These are phyloP conservation scores for Scophthalmus maximus DNA, from an alignment of 2,113 vertebrate genomes.

Conservation along the genomic window DNA sequence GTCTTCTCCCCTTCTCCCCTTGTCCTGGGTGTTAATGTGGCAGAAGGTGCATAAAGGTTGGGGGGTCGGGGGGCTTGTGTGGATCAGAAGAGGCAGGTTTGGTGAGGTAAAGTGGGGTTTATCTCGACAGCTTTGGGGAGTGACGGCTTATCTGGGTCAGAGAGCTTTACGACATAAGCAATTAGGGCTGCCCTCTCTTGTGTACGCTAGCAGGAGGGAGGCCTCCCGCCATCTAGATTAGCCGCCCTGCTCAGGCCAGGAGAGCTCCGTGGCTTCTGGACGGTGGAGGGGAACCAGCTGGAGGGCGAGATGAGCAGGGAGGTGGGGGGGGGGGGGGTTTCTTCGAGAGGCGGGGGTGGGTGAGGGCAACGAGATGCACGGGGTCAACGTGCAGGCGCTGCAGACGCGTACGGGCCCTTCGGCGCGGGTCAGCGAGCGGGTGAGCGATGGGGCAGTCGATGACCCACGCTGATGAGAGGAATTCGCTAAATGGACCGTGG, in stretches of 20 bases:
- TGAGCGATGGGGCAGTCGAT: slow-evolving; percentile 30
- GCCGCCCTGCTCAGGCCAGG: slow-evolving; percentile 52
- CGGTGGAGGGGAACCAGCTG: slow-evolving; percentile 68
- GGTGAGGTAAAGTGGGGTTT: slow-evolving; percentile 86
- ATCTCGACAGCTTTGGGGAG: slow-evolving; percentile 80
- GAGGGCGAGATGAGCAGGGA: slow-evolving; percentile 62
- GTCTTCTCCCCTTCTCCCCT: not conserved
- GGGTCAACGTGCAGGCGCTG: slow-evolving; percentile 41
- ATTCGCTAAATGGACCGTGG: slow-evolving; percentile 25
- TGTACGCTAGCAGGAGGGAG: slow-evolving; percentile 80
- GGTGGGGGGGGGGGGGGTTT: not conserved
- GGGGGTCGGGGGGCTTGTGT: slow-evolving; percentile 48
- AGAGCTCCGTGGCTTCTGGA: slow-evolving; percentile 67
- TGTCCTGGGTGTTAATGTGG: slow-evolving; percentile 55
- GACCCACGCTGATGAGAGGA: slow-evolving; percentile 54
- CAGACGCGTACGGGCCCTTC: slow-evolving; percentile 26
- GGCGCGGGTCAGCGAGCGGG: slow-evolving; percentile 51
- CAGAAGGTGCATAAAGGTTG: slow-evolving; percentile 70
- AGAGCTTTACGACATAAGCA: slow-evolving; percentile 86
- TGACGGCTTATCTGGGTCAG: slow-evolving; percentile 83
- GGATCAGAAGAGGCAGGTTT: slow-evolving; percentile 83
- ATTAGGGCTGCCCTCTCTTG: slow-evolving; percentile 79
- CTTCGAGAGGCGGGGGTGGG: not conserved
- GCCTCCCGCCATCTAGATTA: slow-evolving; percentile 81
- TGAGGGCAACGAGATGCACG: slow-evolving; percentile 21